Evolutionary conservation across 1,140 invertebrate genomes (phyloP).

Genomic region (Sipha flava): DNA sequence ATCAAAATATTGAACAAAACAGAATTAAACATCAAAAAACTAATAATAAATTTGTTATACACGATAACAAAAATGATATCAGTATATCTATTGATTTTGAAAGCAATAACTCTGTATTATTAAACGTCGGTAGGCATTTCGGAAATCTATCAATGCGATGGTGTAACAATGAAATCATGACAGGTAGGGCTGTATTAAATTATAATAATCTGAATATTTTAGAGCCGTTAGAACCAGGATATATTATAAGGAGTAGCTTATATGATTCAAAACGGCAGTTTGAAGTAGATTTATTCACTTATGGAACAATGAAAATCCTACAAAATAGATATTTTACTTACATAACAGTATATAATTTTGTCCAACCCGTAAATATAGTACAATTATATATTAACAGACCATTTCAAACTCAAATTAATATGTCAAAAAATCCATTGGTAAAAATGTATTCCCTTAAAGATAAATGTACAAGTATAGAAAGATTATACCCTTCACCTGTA

Average conservation of each 20-base stretch:
- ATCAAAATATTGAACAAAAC: background rate
- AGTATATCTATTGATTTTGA: slow-evolving; percentile 11
- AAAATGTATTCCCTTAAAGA: slow-evolving; percentile 36
- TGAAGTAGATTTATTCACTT: background rate
- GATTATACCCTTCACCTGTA: slow-evolving; percentile 35
- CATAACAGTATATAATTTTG: background rate
- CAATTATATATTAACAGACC: slow-evolving; percentile 5
- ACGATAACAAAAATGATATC: slow-evolving; percentile 4
- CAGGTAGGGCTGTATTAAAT: background rate
- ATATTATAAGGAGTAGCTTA: background rate
- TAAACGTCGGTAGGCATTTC: slow-evolving; percentile 3
- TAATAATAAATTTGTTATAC: slow-evolving; percentile 10
- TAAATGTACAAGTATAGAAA: slow-evolving; percentile 33
- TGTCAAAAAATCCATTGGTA: slow-evolving; percentile 33
- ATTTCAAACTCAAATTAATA: background rate
- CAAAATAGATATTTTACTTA: slow-evolving; percentile 6
- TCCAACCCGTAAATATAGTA: background rate
- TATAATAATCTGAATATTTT: background rate
- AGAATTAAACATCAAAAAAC: background rate
- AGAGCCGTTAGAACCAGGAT: background rate
- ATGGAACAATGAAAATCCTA: background rate
- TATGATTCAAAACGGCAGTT: background rate
- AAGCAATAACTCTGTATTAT: slow-evolving; percentile 1
- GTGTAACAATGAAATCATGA: background rate
- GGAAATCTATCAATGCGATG: slow-evolving; percentile 18